Evolutionary conservation across 2,888 invertebrate genomes (phyloP), one percentile per base, ranked within the genome.

Genomic region (Margaritifera margaritifera): DNA sequence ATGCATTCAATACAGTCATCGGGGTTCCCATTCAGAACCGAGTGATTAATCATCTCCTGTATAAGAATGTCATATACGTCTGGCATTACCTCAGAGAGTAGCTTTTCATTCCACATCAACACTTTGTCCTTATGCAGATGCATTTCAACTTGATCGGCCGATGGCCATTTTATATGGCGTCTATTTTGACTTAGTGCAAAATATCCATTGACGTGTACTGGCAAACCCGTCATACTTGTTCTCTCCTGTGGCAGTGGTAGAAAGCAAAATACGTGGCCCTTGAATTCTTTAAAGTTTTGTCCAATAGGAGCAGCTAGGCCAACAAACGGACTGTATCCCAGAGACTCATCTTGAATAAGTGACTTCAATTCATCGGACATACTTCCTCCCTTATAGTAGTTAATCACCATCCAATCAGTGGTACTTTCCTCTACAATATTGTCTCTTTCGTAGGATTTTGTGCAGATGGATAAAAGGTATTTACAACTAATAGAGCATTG

Each of bases 181-280:
- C 87, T 77, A 71, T 86, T 87, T 62, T 85, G 85, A 59, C 81
- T 85, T 15, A 88, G 68, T 6, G 86, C 83, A 75, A 88, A 88
- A 70, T 79, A 86, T 11, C 87, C 88, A 72, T 87, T 87, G 20
- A 88, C 81, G 72, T 88, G 87, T 6, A 88, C 79, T 1, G 87
- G 87, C 19, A 87, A 79, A 8, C 88, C 88, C 4, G 87, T 86
- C n/a, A 80, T 73, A 59, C 78, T 80, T 58, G 79, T 71, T 11
- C 74, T 71, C 62, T 84, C 84, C 53, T 78, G 62, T 6, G 88
- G 86, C 24, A 89, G 80, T n/a, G 89, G 89, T 24, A 88, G 76
- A 67, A 87, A 87, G 66, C 87, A 87, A 69, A 86, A 88, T 8
- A 87, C 74, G 51, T 87, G 87, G 22, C 88, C 87, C 60, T 72